Evolutionary conservation across 2,888 invertebrate genomes (phyloP).

Genomic region (Beris chalybata): DNA sequence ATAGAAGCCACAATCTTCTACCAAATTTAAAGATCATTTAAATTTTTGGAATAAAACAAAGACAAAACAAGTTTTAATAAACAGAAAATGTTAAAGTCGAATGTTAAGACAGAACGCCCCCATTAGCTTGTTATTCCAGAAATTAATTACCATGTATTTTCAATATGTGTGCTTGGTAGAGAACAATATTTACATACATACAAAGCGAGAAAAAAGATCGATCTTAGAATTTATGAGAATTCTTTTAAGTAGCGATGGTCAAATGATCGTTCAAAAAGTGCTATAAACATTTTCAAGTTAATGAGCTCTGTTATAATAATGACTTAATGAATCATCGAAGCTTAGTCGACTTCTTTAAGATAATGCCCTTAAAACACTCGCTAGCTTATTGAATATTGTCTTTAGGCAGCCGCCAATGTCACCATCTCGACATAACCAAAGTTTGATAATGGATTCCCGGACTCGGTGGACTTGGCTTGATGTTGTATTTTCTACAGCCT

Average conservation of each 20-base stretch:
- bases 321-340: slow-evolving; percentile 21
- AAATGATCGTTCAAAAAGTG: not conserved
- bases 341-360: not conserved
- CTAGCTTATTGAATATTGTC: not conserved
- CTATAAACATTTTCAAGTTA: slow-evolving; percentile 24
- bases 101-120: slow-evolving; percentile 9
- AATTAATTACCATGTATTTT: slow-evolving; percentile 18
- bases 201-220: not conserved
- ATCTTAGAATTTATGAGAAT: slow-evolving; percentile 12
- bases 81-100: too few species aligned
- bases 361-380: not conserved
- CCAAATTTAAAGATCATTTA: too few species aligned
- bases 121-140: slow-evolving; percentile 3
- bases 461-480: not conserved
- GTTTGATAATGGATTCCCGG: not conserved
- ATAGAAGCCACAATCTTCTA: too few species aligned
- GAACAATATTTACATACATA: not conserved
- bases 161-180: not conserved
- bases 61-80: too few species aligned
- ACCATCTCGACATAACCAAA: not conserved
- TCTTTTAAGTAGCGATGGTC: not conserved
- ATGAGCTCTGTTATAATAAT: slow-evolving; percentile 5
- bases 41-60: too few species aligned
- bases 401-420: not conserved
- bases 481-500: not conserved